These are phyloP conservation scores for Holothuria leucospilota DNA, from an alignment of 53 echinoderm and acorn worm genomes.

Conservation along the genomic window DNA sequence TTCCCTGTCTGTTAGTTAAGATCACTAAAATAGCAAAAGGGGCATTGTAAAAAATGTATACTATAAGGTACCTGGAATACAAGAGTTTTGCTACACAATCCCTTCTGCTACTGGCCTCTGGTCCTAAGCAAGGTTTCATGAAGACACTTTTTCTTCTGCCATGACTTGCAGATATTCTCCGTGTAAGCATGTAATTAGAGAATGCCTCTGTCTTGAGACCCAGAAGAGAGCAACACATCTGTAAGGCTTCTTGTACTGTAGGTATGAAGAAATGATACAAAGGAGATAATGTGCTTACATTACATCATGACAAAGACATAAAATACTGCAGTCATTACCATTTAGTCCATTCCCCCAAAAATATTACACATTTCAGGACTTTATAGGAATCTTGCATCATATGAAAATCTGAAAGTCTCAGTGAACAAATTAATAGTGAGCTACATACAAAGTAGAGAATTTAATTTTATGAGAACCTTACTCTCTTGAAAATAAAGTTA, in stretches of 20 bases:
- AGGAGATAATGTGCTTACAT: too few species aligned
- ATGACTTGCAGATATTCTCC: slow-evolving; percentile 82
- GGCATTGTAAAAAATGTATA: not conserved
- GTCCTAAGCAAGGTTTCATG: slow-evolving; percentile 82
- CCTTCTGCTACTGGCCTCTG: slow-evolving; percentile 81
- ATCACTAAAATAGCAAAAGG: not conserved
- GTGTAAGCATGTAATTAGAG: slow-evolving; percentile 62
- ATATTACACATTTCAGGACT: too few species aligned
- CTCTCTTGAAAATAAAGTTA: too few species aligned
- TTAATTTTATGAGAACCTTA: too few species aligned
- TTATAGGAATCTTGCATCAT: too few species aligned
- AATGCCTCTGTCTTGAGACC: slow-evolving; percentile 75
- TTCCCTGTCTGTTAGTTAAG: too few species aligned
- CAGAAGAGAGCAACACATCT: slow-evolving; percentile 63
- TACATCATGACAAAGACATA: too few species aligned
- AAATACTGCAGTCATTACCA: too few species aligned
- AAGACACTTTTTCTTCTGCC: slow-evolving; percentile 90
- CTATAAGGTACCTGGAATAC: slow-evolving; percentile 78
- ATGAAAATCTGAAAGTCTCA: too few species aligned
- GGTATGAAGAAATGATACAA: not conserved
- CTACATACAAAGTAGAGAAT: too few species aligned
- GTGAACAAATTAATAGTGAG: too few species aligned
- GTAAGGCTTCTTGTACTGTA: slow-evolving; percentile 62
- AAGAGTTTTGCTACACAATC: slow-evolving; percentile 89
- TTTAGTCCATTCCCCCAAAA: too few species aligned